Base-by-base conservation (phyloP, 2,797 vertebrate species). In the Diceros bicornis region DNA sequence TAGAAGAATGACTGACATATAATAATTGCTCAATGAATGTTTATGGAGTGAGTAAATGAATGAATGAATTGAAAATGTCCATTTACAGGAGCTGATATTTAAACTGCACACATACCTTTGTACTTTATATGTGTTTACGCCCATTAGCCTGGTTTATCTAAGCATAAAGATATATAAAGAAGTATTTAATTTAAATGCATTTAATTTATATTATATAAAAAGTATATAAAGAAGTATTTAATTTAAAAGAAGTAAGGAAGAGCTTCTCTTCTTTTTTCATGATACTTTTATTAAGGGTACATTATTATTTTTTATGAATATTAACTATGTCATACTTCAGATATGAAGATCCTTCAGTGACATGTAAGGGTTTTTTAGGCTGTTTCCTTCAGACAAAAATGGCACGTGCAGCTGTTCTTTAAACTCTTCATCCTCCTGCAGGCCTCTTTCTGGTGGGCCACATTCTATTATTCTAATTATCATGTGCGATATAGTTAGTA, bases 221-320 rank as follows among this genome's bases (percentile, higher is more conserved):
- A 41, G 4, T 41, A 37, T 37, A 37, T 37, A 41, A 41, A 41
- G 41, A 9, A 71, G 55, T 50, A 57, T 47, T 47, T 47, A n/a
- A 82, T 91, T 90, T 72, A 47, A 59, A 72, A 92, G 29, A 83
- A 59, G 9, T 37, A 55, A 64, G 64, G 18, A 82, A 89, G 69
- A 74, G 13, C 4, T 47, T 85, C 16, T 97, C 69, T 64, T 72
- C 14, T 27, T 68, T 75, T 50, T 72, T 66, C 44, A 68, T 57
- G 25, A 59, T 86, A 68, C 32, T 96, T 93, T 92, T 72, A 32
- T 86, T 78, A 93, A 62, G 44, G 14, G 3, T 20, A n/a, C 20
- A 44, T 86, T 85, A 74, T 66, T 86, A 59, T 66, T 88, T 93
- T 93, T 96, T 84, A 77, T 57, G 50, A 92, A 41, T 57, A 84